Evolutionary conservation across 2,888 invertebrate genomes (phyloP), one percentile per base, ranked within the genome.

Genomic region (Drosophila buzzatii): DNA sequence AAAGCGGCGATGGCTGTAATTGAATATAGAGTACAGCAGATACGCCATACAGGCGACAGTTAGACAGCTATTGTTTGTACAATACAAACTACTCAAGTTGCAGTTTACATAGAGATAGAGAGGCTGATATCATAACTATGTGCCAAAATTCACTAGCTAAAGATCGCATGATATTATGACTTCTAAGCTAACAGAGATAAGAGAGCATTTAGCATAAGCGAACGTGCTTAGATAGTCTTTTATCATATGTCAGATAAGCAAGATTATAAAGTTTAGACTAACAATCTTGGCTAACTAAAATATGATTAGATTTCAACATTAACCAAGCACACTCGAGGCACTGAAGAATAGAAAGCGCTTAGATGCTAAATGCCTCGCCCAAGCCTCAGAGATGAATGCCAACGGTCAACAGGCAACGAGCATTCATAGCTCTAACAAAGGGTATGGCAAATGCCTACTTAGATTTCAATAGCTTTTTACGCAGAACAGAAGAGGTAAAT

Each of bases 391-490:
- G 16, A 16, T 27, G 27, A 27, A 27, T 27, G 27, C 27, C 6
- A 27, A 27, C 37, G 7, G 37, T 9, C 16, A 35, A 5, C 49
- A 68, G 23, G 42, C 53, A 20, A 58, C 55, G 39, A 35, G 65
- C 77, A 65, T 77, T 73, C 59, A 77, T 53, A 59, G 42, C 27
- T 35, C 42, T 37, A 65, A 76, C 73, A 77, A 76, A 76, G 70
- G 76, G 70, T 77, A 63, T 64, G 65, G 53, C 77, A 65, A 77
- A 65, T 70, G 76, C 56, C 59, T 77, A 76, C 77, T 76, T 76
- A 42, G 73, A 77, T 77, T 76, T 76, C 76, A 76, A 77, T 73
- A 76, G 72, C 76, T 68, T 76, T 67, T 71, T 37, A 57, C 74
- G 18, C 20, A 64, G 53, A 65, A 73, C 65, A 77, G 31, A 70